Evolutionary conservation across 2,888 invertebrate genomes (phyloP).

Genomic region (Periphyllus acericola): DNA sequence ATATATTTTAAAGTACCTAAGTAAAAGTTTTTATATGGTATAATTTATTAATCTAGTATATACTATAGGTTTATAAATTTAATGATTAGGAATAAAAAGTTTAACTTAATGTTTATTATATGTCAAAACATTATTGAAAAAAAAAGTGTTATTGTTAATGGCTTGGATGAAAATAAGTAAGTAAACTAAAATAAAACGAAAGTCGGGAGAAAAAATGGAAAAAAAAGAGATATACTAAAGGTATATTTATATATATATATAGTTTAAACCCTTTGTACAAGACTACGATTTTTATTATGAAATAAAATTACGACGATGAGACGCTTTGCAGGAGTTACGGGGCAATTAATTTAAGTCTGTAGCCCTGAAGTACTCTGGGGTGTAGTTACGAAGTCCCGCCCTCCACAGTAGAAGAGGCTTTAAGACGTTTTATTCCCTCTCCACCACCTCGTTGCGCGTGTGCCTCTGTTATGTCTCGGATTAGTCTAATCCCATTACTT

Average conservation of each 20-base stretch:
- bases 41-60: background rate
- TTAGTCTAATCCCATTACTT: conserved; percentile 72
- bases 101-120: conserved; percentile 4
- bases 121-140: conserved; percentile 3
- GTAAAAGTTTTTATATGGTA: too few relatives aligned
- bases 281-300: conserved; percentile 58
- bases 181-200: background rate
- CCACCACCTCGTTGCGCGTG: conserved; percentile 3
- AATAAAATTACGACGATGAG: conserved; percentile 62
- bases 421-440: conserved; percentile 63
- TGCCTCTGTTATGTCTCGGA: conserved; percentile 63
- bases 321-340: conserved; percentile 60
- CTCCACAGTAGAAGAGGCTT: conserved; percentile 61
- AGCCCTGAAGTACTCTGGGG: conserved; percentile 61
- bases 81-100: background rate
- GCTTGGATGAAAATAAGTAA: conserved; percentile 31
- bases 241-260: conserved; percentile 14
- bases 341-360: conserved; percentile 62
- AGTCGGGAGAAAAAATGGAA: conserved; percentile 21
- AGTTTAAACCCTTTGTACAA: conserved; percentile 48
- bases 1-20: too few relatives aligned
- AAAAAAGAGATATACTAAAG: background rate
- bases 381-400: conserved; percentile 61
- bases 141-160: conserved; percentile 12
- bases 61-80: background rate